These are phyloP conservation scores for Rostratula benghalensis DNA, from an alignment of 2,113 vertebrate species.

Conservation along the genomic window DNA sequence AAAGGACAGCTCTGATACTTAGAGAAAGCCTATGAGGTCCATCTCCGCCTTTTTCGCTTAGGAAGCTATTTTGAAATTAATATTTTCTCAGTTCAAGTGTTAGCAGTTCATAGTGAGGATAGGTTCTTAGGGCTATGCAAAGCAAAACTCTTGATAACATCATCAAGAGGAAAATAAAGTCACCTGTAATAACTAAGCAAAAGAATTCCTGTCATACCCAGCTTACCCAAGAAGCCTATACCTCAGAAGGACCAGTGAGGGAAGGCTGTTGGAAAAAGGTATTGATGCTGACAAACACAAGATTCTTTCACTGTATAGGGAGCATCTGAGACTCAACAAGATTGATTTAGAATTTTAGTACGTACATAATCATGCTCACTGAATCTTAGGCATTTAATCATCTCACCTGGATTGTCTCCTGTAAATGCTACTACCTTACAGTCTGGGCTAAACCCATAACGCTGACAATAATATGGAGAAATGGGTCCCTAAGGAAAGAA, in stretches of 20 bases:
- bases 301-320: background rate
- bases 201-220: background rate
- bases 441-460: slow-evolving; percentile 81
- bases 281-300: background rate
- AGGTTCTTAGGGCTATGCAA: background rate
- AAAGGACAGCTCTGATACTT: background rate
- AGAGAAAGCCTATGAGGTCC: background rate
- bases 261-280: background rate
- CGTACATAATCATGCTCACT: background rate
- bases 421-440: slow-evolving; percentile 92
- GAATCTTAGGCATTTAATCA: slow-evolving; percentile 3
- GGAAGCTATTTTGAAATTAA: background rate
- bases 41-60: background rate
- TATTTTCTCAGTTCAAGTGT: background rate
- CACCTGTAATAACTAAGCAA: background rate
- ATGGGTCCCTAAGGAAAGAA: slow-evolving; percentile 79
- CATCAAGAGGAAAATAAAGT: background rate
- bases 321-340: background rate
- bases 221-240: background rate
- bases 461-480: slow-evolving; percentile 81
- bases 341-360: background rate
- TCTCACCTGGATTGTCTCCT: slow-evolving; percentile 94
- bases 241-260: background rate
- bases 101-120: background rate
- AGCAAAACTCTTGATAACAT: background rate